A percentile compares a stretch with the other conserved stretches of the same genome.
Evolutionary conservation across 2,797 vertebrate genomes (phyloP).

Genomic region (Microctenopoma lineatum): DNA sequence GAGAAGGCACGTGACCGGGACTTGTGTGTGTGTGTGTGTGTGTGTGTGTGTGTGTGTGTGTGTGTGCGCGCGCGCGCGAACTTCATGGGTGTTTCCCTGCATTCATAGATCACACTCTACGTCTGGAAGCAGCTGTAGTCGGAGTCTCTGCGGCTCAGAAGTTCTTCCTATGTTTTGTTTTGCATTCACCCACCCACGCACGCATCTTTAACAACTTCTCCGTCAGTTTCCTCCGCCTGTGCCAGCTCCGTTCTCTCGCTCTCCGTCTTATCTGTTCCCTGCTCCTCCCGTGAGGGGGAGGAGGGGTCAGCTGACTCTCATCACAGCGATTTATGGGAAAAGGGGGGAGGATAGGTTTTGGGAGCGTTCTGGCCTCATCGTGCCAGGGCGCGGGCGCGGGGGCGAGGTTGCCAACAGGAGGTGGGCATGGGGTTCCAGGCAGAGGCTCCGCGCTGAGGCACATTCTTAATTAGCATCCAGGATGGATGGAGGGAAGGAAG

Average conservation of each 20-base stretch:
- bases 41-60: too few relatives aligned
- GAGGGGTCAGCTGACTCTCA: constrained; percentile 89
- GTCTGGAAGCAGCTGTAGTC: constrained; percentile 10
- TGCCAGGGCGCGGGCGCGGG: constrained; percentile 72
- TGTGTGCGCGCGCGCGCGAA: too few relatives aligned
- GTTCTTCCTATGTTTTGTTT: constrained; percentile 39
- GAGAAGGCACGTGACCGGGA: too few relatives aligned
- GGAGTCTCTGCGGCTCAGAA: constrained; percentile 15
- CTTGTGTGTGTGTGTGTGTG: too few relatives aligned
- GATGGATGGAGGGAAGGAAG: constrained; percentile 52
- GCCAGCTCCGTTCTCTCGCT: constrained; percentile 20
- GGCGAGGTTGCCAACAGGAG: constrained; percentile 86
- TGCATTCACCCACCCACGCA: neutral
- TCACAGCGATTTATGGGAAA: constrained; percentile 84
- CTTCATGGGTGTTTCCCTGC: neutral
- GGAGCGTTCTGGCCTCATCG: constrained; percentile 84
- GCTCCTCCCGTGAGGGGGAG: constrained; percentile 77
- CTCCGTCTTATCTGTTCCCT: constrained; percentile 18
- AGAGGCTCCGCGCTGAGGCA: constrained; percentile 56
- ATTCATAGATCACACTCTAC: neutral
- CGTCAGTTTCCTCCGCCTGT: constrained; percentile 4
- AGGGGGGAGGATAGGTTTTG: constrained; percentile 67
- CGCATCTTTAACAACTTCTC: constrained; percentile 41
- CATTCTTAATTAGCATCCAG: constrained; percentile 67
- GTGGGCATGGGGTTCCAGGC: constrained; percentile 55